Conservation (phyloP, 2,888 invertebrate species). For the Sycophila texana region DNA sequence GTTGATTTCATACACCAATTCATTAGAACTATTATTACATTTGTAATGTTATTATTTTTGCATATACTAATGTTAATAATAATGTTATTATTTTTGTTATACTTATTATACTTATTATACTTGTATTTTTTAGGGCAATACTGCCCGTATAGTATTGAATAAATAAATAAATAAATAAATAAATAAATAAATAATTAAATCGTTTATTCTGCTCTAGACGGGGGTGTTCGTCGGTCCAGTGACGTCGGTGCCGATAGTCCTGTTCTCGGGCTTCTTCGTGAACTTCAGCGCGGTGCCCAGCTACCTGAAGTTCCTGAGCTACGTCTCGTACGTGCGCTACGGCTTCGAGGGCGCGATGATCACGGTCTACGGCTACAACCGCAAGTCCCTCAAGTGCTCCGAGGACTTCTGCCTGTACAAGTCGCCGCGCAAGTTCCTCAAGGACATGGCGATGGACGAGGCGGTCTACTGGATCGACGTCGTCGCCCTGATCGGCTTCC, state of each 20-base stretch:
- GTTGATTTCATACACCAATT: too few species aligned
- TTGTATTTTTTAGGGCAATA: too few species aligned
- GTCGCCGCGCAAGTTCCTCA: conserved; percentile 87
- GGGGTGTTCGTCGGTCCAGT: conserved; percentile 89
- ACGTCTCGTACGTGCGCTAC: conserved; percentile 92
- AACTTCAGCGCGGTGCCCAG: conserved; percentile 93
- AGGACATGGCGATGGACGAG: conserved; percentile 89
- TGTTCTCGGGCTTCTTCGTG: conserved; percentile 96
- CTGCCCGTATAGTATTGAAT: too few species aligned
- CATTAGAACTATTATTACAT: too few species aligned
- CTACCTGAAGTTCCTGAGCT: conserved; percentile 92
- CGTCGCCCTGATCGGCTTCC: conserved; percentile 87
- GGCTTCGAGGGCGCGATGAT: conserved; percentile 95
- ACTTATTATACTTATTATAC: too few species aligned
- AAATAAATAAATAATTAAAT: too few species aligned
- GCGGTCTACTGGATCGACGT: conserved; percentile 89
- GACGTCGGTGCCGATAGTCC: conserved; percentile 91
- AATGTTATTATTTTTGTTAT: too few species aligned
- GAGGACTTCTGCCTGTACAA: conserved; percentile 90
- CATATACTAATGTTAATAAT: too few species aligned
- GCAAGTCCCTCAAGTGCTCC: conserved; percentile 88
- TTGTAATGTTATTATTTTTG: too few species aligned
- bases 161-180: too few species aligned
- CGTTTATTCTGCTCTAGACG: conserved; percentile 74
- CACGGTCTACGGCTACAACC: conserved; percentile 91